Percentiles rank a stretch among this genome's conserved stretches.
These are phyloP conservation scores for Luffia ferchaultella DNA, from an alignment of 2,888 invertebrate genomes.

Conservation along the genomic window DNA sequence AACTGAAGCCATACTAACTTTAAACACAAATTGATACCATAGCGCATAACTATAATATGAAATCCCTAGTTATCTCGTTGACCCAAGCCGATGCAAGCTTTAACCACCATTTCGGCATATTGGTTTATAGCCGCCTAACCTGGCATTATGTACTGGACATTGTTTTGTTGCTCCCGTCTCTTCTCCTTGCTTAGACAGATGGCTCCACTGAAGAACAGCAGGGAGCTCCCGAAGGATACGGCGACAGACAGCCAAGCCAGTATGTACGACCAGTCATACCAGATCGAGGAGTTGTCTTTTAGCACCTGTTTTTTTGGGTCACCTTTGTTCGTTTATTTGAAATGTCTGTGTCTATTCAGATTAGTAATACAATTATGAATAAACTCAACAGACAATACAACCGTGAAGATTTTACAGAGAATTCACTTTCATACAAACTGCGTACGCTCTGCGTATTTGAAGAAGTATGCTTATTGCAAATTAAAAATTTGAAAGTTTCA, in stretches of 20 bases:
- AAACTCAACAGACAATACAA: too few relatives aligned
- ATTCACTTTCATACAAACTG: too few relatives aligned
- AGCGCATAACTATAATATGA: too few relatives aligned
- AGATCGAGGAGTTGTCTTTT: constrained; percentile 74
- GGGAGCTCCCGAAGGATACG: constrained; percentile 76
- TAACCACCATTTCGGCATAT: constrained; percentile 15
- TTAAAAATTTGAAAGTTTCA: too few relatives aligned
- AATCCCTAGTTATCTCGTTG: too few relatives aligned
- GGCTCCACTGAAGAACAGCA: constrained; percentile 82
- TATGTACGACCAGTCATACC: constrained; percentile 89
- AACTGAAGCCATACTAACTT: too few relatives aligned
- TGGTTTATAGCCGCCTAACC: constrained; percentile 68
- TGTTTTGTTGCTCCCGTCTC: constrained; percentile 75
- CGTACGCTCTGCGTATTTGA: too few relatives aligned
- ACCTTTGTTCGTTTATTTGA: not conserved
- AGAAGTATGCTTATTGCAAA: too few relatives aligned
- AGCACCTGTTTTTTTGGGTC: constrained; percentile 62
- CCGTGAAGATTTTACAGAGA: too few relatives aligned
- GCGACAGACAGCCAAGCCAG: constrained; percentile 85
- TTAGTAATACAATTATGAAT: too few relatives aligned
- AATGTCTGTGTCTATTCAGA: too few relatives aligned
- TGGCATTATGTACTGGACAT: constrained; percentile 91
- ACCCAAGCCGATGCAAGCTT: not conserved
- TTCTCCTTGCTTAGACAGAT: constrained; percentile 81
- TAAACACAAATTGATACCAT: too few relatives aligned